Evolutionary conservation across 1,140 invertebrate genomes (phyloP), one percentile per base, ranked within the genome.

Genomic region (Wiebesia pumilae): DNA sequence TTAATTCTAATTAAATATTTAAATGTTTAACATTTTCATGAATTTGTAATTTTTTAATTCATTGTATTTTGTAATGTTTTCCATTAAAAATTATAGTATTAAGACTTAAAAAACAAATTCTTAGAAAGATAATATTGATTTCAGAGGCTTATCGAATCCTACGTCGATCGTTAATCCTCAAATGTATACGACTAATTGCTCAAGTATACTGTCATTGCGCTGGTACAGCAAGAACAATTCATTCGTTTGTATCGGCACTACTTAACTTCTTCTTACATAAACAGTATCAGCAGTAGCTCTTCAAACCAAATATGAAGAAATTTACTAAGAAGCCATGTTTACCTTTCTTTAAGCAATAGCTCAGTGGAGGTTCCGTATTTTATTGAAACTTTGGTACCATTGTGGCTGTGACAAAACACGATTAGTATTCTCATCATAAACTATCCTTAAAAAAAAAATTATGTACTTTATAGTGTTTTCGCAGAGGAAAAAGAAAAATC

Each of bases 171-270:
- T 92, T 47, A 90, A 87, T 81, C 90, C 91, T 81, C 92, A 93
- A 90, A 88, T 90, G 82, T 93, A 90, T 87, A 87, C 91, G 84
- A 93, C 93, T 85, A 92, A 86, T 90, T 93, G 93, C 88, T 92
- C 92, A 90, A 93, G 93, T 83, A 92, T 94, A 77, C 88, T 94
- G 47, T 93, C 93, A 27, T 87, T 94, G 83, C 90, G 90, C 87
- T 94, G 93, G 87, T 93, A 93, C 43, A 89, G 89, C 54, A 93
- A 93, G 88, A 93, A 92, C 79, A 93, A 89, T 90, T 93, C 93
- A 58, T 90, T 93, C 16, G 90, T 94, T 71, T 94, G 93, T 88
- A 93, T 94, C 30, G 93, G 93, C 35, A 93, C 93, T 14, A 89
- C 69, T 47, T 87, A 84, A 87, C 3, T 27, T 10, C 27, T 75